phyloP scores from a whole-genome alignment of 2,797 vertebrate genomes.

The Natrix natrix region DNA sequence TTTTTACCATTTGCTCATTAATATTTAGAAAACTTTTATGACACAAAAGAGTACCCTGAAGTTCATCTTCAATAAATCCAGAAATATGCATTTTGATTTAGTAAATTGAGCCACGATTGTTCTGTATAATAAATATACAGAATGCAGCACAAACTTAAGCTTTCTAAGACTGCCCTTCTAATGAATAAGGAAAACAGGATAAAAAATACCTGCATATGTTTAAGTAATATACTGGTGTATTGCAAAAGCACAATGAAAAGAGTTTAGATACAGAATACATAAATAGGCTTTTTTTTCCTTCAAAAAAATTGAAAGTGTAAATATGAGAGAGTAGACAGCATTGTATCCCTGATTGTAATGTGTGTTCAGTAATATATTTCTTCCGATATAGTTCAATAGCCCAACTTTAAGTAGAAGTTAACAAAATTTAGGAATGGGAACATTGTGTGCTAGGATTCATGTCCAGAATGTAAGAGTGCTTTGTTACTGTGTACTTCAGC shows the following conservation, averaged over 20 bases:
- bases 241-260: constrained; percentile 7
- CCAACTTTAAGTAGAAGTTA: background rate
- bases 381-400: background rate
- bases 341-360: background rate
- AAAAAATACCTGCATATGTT: background rate
- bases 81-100: constrained; percentile 37
- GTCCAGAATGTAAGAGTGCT: background rate
- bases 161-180: background rate
- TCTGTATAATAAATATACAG: constrained; percentile 10
- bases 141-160: background rate
- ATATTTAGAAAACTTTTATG: constrained; percentile 10
- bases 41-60: background rate
- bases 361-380: background rate
- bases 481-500: background rate
- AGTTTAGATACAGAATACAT: background rate
- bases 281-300: background rate
- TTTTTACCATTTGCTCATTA: constrained; percentile 30
- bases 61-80: constrained; percentile 9
- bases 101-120: constrained; percentile 21
- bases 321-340: background rate
- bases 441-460: background rate
- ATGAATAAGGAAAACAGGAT: constrained; percentile 3
- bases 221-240: background rate
- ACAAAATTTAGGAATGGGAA: background rate
- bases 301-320: background rate